Base-by-base conservation (phyloP, 2,113 vertebrate species). In the Maylandia zebra region DNA sequence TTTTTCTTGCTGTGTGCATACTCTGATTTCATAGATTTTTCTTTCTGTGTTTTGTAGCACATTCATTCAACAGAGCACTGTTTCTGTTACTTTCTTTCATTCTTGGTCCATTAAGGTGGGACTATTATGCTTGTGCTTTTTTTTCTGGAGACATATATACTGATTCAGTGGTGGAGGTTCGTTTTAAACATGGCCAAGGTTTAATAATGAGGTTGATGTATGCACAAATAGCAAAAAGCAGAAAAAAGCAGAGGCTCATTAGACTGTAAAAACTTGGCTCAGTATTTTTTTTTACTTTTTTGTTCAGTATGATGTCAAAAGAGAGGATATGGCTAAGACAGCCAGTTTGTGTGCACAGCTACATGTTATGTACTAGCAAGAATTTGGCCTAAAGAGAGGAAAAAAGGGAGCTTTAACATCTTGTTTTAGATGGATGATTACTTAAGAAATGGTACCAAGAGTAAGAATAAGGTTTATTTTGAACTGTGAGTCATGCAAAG, bases 371-470 rank as follows among this genome's bases (percentile, higher is more conserved):
- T 22, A 43, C 64, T 13, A 38, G 36, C n/a, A 22, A 13, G 64
- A 71, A 71, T 24, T 4, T 41, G 36, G 12, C 36, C 36, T 43
- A 43, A 14, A 41, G 12, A 24, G 2, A 71, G 38, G 8, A 27
- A n/a, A n/a, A 71, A 16, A 27, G 3, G 12, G 8, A 71, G n/a
- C 38, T 43, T 71, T 22, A 2, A 71, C 13, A 4, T 43, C 3
- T 71, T 43, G 0, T 74, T 74, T 27, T 43, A 2, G 38, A 71
- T 24, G 13, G n/a, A 71, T 14, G 13, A 17, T 45, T 45, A 74
- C 38, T 71, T 10, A 1, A 71, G 38, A 24, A 43, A 43, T 0
- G 0, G n/a, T 16, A 74, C 22, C 22, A 45, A 10, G 1, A 74
- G 13, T 74, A 48, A 48, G 38, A 74, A 45, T 6, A 74, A 27